A percentile compares a stretch with the other conserved stretches of the same genome.
phyloP scores from a whole-genome alignment of 2,113 vertebrate genomes.

The Setophaga petechia region DNA sequence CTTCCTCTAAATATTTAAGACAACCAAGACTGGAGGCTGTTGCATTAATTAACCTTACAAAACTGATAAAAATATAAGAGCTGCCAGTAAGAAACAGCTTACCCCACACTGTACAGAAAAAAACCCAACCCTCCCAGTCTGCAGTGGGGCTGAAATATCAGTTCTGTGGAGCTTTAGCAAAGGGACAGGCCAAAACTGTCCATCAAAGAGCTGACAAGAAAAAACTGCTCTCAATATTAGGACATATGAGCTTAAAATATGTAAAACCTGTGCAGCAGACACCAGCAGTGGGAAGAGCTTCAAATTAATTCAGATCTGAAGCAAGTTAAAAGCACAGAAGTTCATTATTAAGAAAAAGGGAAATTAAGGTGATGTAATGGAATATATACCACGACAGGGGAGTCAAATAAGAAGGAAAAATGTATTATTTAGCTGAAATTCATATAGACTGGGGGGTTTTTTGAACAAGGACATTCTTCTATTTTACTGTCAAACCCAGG shows the following conservation, averaged over 20 bases:
- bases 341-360: background rate
- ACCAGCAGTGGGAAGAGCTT: background rate
- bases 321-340: background rate
- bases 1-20: conserved; percentile 31
- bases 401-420: background rate
- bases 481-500: background rate
- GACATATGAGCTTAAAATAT: background rate
- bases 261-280: background rate
- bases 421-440: background rate
- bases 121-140: background rate
- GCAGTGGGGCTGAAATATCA: background rate
- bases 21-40: background rate
- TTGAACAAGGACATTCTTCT: background rate
- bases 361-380: background rate
- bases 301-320: background rate
- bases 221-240: background rate
- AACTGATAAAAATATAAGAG: background rate
- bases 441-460: background rate
- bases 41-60: conserved; percentile 27
- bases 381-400: background rate
- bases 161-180: background rate
- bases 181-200: background rate
- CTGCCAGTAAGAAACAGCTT: background rate
- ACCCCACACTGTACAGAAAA: background rate
- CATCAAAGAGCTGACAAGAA: background rate